phyloP scores from a whole-genome alignment of 2,888 invertebrate species.

The Magallana nippona region DNA sequence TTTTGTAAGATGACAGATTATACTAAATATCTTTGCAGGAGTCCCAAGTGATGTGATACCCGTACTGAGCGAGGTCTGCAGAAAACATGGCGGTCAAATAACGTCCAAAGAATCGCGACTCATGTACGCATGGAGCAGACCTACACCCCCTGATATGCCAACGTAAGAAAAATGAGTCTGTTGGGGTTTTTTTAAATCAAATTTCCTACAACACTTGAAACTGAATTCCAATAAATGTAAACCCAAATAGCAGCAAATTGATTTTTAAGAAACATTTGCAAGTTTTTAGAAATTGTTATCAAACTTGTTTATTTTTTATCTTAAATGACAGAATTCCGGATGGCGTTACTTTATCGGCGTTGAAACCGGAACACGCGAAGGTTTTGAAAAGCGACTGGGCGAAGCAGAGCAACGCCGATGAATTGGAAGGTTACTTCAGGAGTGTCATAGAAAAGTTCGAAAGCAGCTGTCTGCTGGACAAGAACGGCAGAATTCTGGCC shows the following conservation, averaged over 20 bases:
- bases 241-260: no score
- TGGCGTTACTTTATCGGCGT: slow-evolving; percentile 62
- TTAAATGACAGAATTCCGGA: slow-evolving; percentile 65
- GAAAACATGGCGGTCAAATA: slow-evolving; percentile 67
- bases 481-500: slow-evolving; percentile 66
- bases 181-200: background rate
- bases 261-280: no score
- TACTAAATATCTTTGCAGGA: slow-evolving; percentile 54
- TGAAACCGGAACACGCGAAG: slow-evolving; percentile 64
- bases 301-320: background rate
- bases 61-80: slow-evolving; percentile 63
- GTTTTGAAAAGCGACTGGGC: slow-evolving; percentile 67
- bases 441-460: slow-evolving; percentile 72
- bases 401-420: slow-evolving; percentile 61
- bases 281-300: no score
- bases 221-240: no score
- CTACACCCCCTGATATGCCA: slow-evolving; percentile 61
- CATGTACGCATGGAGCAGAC: slow-evolving; percentile 74
- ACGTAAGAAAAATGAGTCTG: slow-evolving; percentile 57
- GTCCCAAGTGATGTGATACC: slow-evolving; percentile 71
- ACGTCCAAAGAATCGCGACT: slow-evolving; percentile 69
- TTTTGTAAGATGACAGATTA: no score
- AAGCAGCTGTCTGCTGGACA: slow-evolving; percentile 68
- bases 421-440: slow-evolving; percentile 68
- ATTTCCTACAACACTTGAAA: no score